Conservation (phyloP, 2,797 vertebrate genomes). For the Pagetopsis macropterus region DNA sequence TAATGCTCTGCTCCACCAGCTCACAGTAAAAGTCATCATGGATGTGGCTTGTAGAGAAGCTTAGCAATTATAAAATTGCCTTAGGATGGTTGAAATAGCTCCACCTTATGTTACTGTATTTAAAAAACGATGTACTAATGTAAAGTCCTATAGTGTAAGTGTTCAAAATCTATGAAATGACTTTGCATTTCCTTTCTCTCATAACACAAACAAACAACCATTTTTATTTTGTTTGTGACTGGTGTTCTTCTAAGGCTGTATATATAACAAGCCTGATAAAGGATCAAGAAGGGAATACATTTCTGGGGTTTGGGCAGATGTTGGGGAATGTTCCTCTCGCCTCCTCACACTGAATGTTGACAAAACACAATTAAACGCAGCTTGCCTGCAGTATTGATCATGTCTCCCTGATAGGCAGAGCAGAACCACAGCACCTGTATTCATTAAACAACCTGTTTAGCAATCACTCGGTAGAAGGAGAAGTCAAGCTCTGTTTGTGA, state of each 20-base stretch:
- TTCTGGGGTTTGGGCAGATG: conserved; percentile 17
- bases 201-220: background rate
- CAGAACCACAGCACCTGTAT: conserved; percentile 80
- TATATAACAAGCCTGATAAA: conserved; percentile 17
- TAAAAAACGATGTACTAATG: background rate
- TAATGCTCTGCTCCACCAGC: conserved; percentile 6
- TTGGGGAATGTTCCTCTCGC: conserved; percentile 13
- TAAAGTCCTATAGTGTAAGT: background rate
- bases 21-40: background rate
- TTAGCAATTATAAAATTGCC: conserved; percentile 1
- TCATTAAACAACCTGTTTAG: conserved; percentile 78
- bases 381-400: conserved; percentile 77
- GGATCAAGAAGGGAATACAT: conserved; percentile 13
- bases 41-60: conserved; percentile 22
- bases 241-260: background rate
- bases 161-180: background rate
- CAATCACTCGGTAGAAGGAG: conserved; percentile 55
- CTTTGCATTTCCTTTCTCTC: background rate
- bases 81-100: conserved; percentile 6
- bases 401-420: conserved; percentile 74
- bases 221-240: background rate
- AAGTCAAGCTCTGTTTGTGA: conserved; percentile 63
- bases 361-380: conserved; percentile 79
- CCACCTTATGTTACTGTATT: background rate
- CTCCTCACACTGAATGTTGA: conserved; percentile 60